phyloP scores from a whole-genome alignment of 2,113 vertebrate genomes.

The Muscicapa adusta region DNA sequence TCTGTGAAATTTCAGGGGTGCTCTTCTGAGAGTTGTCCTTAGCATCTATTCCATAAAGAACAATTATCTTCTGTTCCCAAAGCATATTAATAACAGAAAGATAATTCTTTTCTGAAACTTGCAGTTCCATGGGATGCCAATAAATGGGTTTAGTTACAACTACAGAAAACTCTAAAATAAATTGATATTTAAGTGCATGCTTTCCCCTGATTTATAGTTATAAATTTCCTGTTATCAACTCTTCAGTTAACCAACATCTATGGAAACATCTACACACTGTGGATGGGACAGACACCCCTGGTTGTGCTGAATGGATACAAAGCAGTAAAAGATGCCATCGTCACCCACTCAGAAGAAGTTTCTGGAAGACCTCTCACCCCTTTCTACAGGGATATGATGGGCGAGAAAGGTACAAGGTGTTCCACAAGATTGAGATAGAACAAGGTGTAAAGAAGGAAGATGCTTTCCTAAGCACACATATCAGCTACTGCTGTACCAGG shows the following conservation, averaged over 20 bases:
- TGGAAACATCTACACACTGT: slow-evolving; percentile 51
- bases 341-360: slow-evolving; percentile 58
- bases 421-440: not conserved
- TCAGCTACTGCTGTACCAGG: not conserved
- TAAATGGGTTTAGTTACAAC: not conserved
- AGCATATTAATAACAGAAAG: not conserved
- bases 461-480: not conserved
- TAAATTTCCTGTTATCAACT: not conserved
- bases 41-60: not conserved
- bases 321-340: slow-evolving; percentile 51
- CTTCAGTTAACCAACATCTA: slow-evolving; percentile 54
- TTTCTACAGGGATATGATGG: slow-evolving; percentile 59
- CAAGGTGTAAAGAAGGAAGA: not conserved
- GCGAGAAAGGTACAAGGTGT: slow-evolving; percentile 52
- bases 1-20: not conserved
- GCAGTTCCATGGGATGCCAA: not conserved
- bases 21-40: not conserved
- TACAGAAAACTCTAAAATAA: not conserved
- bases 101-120: not conserved
- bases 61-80: not conserved
- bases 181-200: not conserved
- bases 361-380: slow-evolving; percentile 58
- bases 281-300: slow-evolving; percentile 55
- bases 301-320: slow-evolving; percentile 66
- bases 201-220: not conserved